phyloP scores from a whole-genome alignment of 2,797 vertebrate genomes.

The Pelobates cultripes region DNA sequence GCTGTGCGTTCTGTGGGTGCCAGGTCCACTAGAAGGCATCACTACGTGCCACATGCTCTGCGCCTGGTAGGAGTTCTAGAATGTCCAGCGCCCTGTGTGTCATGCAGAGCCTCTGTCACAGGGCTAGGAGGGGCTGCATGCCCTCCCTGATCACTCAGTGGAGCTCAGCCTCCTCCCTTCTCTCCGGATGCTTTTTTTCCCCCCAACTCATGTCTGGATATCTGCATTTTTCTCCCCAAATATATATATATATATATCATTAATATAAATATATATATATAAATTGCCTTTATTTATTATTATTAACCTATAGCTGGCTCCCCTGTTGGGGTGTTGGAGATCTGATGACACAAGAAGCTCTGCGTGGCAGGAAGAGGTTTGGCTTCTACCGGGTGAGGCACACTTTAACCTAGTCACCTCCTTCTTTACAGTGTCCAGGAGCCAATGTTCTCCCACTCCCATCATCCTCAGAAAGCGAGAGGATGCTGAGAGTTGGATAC shows the following conservation, averaged over 20 bases:
- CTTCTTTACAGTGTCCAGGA: conserved; percentile 27
- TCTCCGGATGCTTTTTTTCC: neutral
- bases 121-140: neutral
- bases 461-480: neutral
- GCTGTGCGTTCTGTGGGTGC: neutral
- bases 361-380: conserved; percentile 56
- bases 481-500: too few species aligned
- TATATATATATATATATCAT: neutral
- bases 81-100: conserved; percentile 1
- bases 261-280: neutral
- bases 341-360: conserved; percentile 33
- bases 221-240: neutral
- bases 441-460: neutral
- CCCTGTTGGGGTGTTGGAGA: neutral
- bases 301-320: neutral
- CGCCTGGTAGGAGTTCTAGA: neutral
- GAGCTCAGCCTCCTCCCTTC: neutral
- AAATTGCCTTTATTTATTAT: neutral
- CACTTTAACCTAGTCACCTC: conserved; percentile 38
- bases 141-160: neutral
- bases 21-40: neutral
- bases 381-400: conserved; percentile 47
- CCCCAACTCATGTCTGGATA: too few species aligned
- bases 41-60: neutral
- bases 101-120: neutral